Evolutionary conservation across 2,797 vertebrate genomes (phyloP).

Genomic region (Iguana delicatissima): DNA sequence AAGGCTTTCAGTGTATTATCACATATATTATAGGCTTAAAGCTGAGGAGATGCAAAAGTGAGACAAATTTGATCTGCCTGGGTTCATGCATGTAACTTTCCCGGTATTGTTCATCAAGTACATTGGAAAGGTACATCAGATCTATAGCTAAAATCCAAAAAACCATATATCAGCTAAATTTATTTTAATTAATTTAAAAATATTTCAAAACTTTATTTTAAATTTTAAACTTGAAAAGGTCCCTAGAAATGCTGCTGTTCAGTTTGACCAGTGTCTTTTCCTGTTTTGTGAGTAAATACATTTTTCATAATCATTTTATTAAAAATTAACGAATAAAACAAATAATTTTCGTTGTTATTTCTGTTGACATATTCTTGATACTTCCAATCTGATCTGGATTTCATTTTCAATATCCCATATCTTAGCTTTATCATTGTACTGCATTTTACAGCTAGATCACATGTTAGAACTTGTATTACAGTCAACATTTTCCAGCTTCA

Average conservation of each 20-base stretch:
- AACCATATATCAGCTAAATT: too few species aligned
- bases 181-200: neutral
- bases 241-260: neutral
- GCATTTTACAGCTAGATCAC: too few species aligned
- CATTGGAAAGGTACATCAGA: neutral
- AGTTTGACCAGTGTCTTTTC: neutral
- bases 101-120: neutral
- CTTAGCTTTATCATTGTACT: too few species aligned
- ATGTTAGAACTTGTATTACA: too few species aligned
- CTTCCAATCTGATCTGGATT: too few species aligned
- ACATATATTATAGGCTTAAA: neutral
- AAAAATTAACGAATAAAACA: too few species aligned
- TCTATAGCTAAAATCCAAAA: neutral
- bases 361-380: too few species aligned
- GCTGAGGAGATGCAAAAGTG: conserved; percentile 3
- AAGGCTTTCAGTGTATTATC: conserved; percentile 28
- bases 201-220: neutral
- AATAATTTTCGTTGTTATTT: too few species aligned
- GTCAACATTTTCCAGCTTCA: too few species aligned
- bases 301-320: too few species aligned
- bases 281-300: neutral
- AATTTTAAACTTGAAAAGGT: neutral
- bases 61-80: neutral
- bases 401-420: too few species aligned
- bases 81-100: neutral